A percentile compares a stretch with the other conserved stretches of the same genome.
Evolutionary conservation across 2,797 vertebrate species (phyloP).

Genomic region (Sphaeramia orbicularis): DNA sequence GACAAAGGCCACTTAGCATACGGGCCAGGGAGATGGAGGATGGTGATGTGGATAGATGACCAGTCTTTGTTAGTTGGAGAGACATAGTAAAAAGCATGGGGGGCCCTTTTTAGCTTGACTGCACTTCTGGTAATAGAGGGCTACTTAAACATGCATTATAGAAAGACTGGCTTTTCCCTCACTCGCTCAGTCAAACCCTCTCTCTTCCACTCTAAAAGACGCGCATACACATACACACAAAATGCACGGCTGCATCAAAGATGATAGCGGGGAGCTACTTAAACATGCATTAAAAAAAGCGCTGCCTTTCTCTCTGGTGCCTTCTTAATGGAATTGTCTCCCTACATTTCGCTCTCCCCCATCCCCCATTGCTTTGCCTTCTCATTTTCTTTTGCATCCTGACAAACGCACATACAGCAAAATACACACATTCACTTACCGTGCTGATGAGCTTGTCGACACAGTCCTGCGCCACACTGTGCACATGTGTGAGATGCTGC

Average conservation of each 20-base stretch:
- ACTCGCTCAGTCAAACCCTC: slow-evolving; percentile 81
- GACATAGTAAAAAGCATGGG: slow-evolving; percentile 84
- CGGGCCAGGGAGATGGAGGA: slow-evolving; percentile 83
- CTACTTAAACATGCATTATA: slow-evolving; percentile 87
- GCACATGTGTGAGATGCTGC: slow-evolving; percentile 95
- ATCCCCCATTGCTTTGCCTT: slow-evolving; percentile 68
- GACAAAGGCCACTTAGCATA: slow-evolving; percentile 87
- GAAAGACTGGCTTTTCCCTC: slow-evolving; percentile 84
- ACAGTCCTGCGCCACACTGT: slow-evolving; percentile 96
- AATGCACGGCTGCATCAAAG: slow-evolving; percentile 79
- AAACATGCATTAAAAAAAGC: slow-evolving; percentile 85
- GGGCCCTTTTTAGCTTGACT: slow-evolving; percentile 85
- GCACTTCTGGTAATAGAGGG: slow-evolving; percentile 86
- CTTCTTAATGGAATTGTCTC: slow-evolving; percentile 86
- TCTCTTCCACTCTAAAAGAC: slow-evolving; percentile 72
- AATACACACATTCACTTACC: slow-evolving; percentile 85
- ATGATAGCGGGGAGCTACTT: slow-evolving; percentile 84
- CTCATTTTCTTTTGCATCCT: slow-evolving; percentile 70
- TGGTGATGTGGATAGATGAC: slow-evolving; percentile 87
- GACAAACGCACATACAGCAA: slow-evolving; percentile 70
- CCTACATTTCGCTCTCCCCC: slow-evolving; percentile 78
- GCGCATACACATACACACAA: slow-evolving; percentile 67
- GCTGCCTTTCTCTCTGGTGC: slow-evolving; percentile 81
- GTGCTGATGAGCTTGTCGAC: slow-evolving; percentile 97
- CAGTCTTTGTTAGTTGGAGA: slow-evolving; percentile 86